A percentile compares a stretch with the other conserved stretches of the same genome.
Conservation (phyloP, 1,140 invertebrate genomes). For the Trachymyrmex cornetzi region DNA sequence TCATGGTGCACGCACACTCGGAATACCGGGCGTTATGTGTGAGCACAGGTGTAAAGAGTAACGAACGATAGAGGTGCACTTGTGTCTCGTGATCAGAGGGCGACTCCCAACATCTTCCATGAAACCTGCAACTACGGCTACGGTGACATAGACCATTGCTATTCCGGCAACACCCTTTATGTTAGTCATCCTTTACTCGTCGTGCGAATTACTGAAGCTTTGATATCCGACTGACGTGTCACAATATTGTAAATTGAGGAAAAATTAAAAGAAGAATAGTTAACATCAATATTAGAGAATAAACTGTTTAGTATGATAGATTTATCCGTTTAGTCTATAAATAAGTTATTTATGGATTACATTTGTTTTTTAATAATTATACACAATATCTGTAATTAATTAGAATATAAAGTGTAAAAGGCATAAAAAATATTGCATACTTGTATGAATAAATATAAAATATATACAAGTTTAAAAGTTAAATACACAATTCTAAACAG, state of each 20-base stretch:
- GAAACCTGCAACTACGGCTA: conserved; percentile 4
- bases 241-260: background rate
- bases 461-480: background rate
- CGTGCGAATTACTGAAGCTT: background rate
- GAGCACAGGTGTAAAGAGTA: conserved; percentile 69
- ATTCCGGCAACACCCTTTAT: conserved; percentile 22
- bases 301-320: background rate
- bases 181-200: background rate
- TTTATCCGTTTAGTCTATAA: background rate
- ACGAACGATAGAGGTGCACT: conserved; percentile 57
- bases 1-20: background rate
- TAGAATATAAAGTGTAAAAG: background rate
- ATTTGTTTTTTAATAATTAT: background rate
- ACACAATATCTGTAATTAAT: background rate
- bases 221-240: background rate
- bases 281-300: background rate
- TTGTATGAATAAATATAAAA: background rate
- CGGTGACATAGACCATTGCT: conserved; percentile 15
- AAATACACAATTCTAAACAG: background rate
- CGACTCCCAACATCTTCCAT: conserved; percentile 46
- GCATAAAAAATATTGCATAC: background rate
- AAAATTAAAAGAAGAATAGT: conserved; percentile 16
- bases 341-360: background rate
- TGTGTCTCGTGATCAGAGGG: conserved; percentile 55
- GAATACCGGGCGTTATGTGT: conserved; percentile 8